Percentiles rank a stretch among this genome's conserved stretches.
These are phyloP conservation scores for Petroica traversi DNA, from an alignment of 2,113 vertebrate genomes.

Conservation along the genomic window DNA sequence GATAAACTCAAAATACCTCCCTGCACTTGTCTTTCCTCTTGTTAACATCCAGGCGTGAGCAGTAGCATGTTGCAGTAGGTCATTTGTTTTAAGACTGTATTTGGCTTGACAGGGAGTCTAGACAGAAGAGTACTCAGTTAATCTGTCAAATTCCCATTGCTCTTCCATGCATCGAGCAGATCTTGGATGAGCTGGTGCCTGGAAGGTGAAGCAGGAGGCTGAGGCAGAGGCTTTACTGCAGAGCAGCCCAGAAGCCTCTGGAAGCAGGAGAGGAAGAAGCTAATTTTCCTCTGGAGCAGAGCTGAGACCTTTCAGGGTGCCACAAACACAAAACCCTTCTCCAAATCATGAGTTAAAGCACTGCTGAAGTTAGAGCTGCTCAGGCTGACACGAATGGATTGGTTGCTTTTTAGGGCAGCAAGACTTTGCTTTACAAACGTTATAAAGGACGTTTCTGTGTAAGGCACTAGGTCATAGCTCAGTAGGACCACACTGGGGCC, in stretches of 20 bases:
- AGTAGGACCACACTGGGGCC: background rate
- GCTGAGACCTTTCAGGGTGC: background rate
- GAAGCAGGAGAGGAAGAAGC: background rate
- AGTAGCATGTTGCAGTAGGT: background rate
- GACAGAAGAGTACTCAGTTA: background rate
- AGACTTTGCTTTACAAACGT: background rate
- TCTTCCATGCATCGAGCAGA: background rate
- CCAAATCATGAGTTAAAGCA: background rate
- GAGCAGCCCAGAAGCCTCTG: background rate
- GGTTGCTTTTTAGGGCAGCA: background rate
- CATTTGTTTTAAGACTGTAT: constrained; percentile 14
- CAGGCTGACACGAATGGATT: background rate
- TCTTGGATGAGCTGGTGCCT: background rate
- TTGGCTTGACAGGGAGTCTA: constrained; percentile 24
- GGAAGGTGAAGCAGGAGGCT: background rate
- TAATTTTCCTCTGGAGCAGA: background rate
- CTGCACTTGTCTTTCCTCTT: background rate
- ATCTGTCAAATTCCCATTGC: constrained; percentile 1
- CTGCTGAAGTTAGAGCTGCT: background rate
- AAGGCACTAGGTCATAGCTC: background rate
- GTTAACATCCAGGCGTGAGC: background rate
- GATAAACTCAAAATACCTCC: background rate
- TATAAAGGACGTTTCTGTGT: background rate
- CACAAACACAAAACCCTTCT: background rate
- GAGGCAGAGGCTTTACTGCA: background rate